Base-by-base conservation (phyloP, 2,113 vertebrate species). In the Ciconia stormi region DNA sequence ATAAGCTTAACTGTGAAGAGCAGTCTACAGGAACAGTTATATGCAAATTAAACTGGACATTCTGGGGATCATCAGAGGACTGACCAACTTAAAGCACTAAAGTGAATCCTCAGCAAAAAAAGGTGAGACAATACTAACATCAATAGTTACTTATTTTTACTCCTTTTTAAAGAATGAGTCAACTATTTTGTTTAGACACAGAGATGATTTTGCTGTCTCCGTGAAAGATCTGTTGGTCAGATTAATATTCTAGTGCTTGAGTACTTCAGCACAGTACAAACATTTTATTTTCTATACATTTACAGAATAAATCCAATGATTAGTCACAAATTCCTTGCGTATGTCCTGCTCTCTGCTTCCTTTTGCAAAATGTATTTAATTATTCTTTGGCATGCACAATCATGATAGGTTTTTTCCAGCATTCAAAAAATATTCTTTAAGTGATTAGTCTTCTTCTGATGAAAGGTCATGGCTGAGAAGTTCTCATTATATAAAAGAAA, bases 381-480 rank as follows among this genome's bases (percentile, higher is more conserved):
- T 93, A 87, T 87, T 91, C 36, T 79, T 86, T 92, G 55, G 76
- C 22, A 59, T 76, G 52, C 30, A 94, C 63, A 83, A 42, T 71
- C 36, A 65, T 23, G 15, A 44, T 44, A 82, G 20, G 4, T 34
- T n/a, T 86, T 93, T 87, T 58, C n/a, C 71, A 79, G 34, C 67
- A 87, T 76, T 89, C 73, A 82, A 84, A 97, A 25, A 82, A 72
- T 76, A 87, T 82, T 87, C 72, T 90, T 87, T 69, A 95, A 79
- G 26, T 70, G 83, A 95, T 89, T 78, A 95, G 69, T 79, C 36
- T 23, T 83, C 77, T 91, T 87, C 83, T 93, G 73, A 95, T 93
- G 73, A 95, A 94, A 96, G 58, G 84, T 89, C 94, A 95, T 82
- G 94, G 70, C 87, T 94, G 89, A 90, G 42, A 77, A 89, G 22